These are phyloP conservation scores for Pachypanchax playfairii DNA, from an alignment of 2,113 vertebrate species.

Conservation along the genomic window DNA sequence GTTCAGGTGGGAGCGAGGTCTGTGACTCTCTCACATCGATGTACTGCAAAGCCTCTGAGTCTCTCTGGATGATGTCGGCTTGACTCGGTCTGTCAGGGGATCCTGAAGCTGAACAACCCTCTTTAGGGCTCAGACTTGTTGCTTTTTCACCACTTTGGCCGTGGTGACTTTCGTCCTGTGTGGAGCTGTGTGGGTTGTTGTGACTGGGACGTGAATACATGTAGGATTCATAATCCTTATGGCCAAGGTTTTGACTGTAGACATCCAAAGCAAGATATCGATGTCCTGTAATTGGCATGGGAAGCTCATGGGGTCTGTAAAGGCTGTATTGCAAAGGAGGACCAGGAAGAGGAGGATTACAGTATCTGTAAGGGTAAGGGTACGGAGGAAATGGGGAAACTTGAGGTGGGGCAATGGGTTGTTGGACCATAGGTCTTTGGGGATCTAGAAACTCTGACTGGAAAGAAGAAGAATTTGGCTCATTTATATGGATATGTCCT, in stretches of 20 bases:
- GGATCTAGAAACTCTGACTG: constrained; percentile 80
- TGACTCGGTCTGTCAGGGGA: constrained; percentile 91
- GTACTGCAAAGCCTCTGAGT: constrained; percentile 57
- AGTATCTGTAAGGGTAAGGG: constrained; percentile 85
- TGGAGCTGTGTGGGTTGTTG: constrained; percentile 71
- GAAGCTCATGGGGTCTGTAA: constrained; percentile 81
- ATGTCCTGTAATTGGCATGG: constrained; percentile 53
- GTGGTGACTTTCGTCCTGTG: constrained; percentile 44
- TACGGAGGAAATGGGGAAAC: constrained; percentile 77
- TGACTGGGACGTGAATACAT: constrained; percentile 70
- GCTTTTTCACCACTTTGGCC: constrained; percentile 77
- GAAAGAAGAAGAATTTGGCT: constrained; percentile 62
- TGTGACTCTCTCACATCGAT: constrained; percentile 42
- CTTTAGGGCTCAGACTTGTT: constrained; percentile 89
- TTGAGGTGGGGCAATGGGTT: constrained; percentile 77
- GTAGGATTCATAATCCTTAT: constrained; percentile 76
- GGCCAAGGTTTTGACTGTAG: constrained; percentile 75
- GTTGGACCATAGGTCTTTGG: constrained; percentile 86
- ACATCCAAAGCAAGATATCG: constrained; percentile 73
- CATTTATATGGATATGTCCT: constrained; percentile 68
- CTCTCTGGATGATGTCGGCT: constrained; percentile 85
- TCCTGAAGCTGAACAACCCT: constrained; percentile 88
- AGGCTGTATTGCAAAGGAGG: constrained; percentile 82
- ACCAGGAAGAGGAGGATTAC: constrained; percentile 81
- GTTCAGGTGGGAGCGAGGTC: constrained; percentile 66